Conservation (phyloP, 2,113 vertebrate genomes). For the Lycaon pictus region DNA sequence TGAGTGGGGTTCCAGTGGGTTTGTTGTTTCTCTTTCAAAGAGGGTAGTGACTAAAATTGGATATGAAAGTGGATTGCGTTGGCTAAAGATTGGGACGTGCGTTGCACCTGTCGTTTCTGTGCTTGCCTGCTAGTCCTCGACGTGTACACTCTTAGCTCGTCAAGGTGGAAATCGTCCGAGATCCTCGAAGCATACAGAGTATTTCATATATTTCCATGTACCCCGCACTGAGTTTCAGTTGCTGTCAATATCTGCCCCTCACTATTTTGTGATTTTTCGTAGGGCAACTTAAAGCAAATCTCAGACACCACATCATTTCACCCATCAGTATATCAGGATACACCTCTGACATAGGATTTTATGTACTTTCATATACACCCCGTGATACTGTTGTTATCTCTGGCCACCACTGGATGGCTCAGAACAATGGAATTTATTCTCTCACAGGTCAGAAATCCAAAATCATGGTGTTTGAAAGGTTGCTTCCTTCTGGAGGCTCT, state of each 20-base stretch:
- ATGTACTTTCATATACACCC: neutral
- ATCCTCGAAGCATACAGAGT: neutral
- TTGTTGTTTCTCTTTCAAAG: neutral
- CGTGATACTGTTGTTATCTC: neutral
- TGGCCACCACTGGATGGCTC: neutral
- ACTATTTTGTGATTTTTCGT: too few relatives aligned
- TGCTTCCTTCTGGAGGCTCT: neutral
- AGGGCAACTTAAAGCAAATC: neutral
- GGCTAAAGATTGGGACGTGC: neutral
- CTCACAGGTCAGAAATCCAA: neutral
- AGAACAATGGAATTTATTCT: neutral
- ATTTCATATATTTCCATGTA: too few relatives aligned
- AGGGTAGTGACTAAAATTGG: neutral
- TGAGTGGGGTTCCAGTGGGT: neutral
- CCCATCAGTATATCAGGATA: neutral
- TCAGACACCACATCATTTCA: neutral
- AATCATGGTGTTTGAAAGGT: neutral
- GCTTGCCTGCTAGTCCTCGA: neutral
- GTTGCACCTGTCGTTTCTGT: neutral
- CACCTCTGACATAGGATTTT: neutral
- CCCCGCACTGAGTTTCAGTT: neutral
- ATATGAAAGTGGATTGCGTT: neutral
- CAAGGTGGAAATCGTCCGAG: neutral
- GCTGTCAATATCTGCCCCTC: neutral
- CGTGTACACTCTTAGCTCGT: neutral